phyloP scores from a whole-genome alignment of 92 coral and sea anemone species.

The Palythoa grandiflora region DNA sequence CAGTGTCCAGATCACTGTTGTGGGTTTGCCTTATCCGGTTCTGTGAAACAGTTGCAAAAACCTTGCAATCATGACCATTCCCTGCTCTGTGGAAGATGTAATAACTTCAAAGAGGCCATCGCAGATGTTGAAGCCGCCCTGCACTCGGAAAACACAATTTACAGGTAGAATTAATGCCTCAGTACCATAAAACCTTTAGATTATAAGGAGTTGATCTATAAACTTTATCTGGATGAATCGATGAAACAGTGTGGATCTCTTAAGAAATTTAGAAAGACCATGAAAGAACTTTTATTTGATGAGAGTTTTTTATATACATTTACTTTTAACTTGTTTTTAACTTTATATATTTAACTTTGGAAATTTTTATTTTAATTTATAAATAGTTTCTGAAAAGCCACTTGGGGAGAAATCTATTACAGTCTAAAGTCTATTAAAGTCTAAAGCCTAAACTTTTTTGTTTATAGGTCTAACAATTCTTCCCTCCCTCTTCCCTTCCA shows the following conservation, averaged over 20 bases:
- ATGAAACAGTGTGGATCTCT: too few relatives aligned
- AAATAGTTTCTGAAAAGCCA: too few relatives aligned
- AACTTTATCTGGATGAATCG: constrained; percentile 6
- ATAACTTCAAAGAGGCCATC: constrained; percentile 3
- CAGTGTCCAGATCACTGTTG: constrained; percentile 50
- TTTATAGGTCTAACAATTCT: constrained; percentile 13
- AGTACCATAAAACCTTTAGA: constrained; percentile 20
- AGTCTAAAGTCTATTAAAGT: too few relatives aligned
- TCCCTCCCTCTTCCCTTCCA: constrained; percentile 16
- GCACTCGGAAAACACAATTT: constrained; percentile 7
- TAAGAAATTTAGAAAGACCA: too few relatives aligned
- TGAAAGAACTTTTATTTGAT: too few relatives aligned
- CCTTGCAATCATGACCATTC: constrained; percentile 35
- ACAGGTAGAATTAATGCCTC: constrained; percentile 28
- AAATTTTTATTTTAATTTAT: too few relatives aligned
- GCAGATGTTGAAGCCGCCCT: constrained; percentile 32
- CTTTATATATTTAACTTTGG: too few relatives aligned
- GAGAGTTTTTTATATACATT: too few relatives aligned
- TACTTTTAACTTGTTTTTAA: too few relatives aligned
- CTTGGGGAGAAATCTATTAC: too few relatives aligned
- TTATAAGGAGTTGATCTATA: constrained; percentile 16
- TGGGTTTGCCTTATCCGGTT: constrained; percentile 35
- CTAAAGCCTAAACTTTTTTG: not conserved
- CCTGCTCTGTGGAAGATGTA: constrained; percentile 26
- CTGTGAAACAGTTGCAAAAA: constrained; percentile 10